A percentile compares a stretch with the other conserved stretches of the same genome.
Evolutionary conservation across 2,888 invertebrate species (phyloP).

Genomic region (Ectemnius continuus): DNA sequence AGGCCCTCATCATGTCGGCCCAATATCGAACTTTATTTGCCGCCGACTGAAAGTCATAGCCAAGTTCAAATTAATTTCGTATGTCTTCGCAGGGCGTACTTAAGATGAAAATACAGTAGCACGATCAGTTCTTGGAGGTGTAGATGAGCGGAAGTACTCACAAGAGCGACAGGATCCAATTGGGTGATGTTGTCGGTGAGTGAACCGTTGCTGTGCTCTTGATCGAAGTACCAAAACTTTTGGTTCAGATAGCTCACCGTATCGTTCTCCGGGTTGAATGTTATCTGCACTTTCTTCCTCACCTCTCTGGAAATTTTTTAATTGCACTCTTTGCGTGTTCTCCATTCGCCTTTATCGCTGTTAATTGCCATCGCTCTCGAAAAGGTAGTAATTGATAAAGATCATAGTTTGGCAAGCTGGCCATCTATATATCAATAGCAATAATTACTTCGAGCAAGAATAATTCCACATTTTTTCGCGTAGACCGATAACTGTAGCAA

Average conservation of each 20-base stretch:
- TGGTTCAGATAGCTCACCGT: constrained; percentile 86
- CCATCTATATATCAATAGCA: too few species aligned
- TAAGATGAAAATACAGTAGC: too few species aligned
- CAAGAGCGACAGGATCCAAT: constrained; percentile 88
- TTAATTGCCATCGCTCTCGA: too few species aligned
- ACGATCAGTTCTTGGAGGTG: too few species aligned
- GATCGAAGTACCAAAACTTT: constrained; percentile 86
- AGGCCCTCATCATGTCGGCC: constrained; percentile 77
- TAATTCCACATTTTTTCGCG: too few species aligned
- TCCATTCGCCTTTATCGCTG: too few species aligned
- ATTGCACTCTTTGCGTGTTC: too few species aligned
- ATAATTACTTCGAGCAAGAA: too few species aligned
- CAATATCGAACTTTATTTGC: constrained; percentile 81
- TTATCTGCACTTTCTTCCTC: constrained; percentile 86
- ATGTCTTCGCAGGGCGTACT: too few species aligned
- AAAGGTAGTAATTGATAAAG: too few species aligned
- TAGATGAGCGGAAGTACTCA: constrained; percentile 77
- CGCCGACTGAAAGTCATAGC: constrained; percentile 77
- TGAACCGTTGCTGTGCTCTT: constrained; percentile 83
- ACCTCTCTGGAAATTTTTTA: constrained; percentile 80
- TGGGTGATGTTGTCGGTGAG: constrained; percentile 85
- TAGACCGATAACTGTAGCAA: too few species aligned
- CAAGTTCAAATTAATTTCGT: neutral
- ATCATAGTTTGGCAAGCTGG: too few species aligned
- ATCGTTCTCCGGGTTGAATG: constrained; percentile 84